A percentile compares a stretch with the other conserved stretches of the same genome.
Evolutionary conservation across 2,888 invertebrate species (phyloP).

Genomic region (Lathronympha strigana): DNA sequence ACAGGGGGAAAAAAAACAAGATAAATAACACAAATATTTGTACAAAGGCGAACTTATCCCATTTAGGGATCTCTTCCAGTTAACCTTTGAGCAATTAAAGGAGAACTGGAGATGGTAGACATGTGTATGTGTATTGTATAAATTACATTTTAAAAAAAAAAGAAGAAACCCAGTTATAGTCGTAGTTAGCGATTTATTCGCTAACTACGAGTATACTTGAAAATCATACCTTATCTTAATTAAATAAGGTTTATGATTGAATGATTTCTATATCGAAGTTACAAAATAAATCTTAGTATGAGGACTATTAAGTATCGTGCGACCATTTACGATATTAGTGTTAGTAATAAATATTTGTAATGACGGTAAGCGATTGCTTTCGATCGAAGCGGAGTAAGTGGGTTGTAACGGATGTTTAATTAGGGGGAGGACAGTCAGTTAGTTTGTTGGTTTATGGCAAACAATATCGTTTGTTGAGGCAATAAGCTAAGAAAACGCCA

Average conservation of each 20-base stretch:
- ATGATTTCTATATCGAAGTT: not conserved
- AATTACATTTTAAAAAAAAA: too few species aligned
- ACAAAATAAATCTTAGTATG: not conserved
- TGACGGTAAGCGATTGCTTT: constrained; percentile 25
- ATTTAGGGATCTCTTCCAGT: too few species aligned
- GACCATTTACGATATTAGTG: constrained; percentile 37
- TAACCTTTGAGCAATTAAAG: too few species aligned
- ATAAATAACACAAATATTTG: too few species aligned
- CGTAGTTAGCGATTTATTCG: not conserved
- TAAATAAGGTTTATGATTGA: not conserved
- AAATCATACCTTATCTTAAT: not conserved
- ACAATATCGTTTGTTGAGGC: too few species aligned
- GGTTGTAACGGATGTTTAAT: not conserved
- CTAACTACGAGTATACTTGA: not conserved
- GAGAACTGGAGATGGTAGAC: too few species aligned
- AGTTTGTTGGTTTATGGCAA: too few species aligned
- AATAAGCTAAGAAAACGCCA: too few species aligned
- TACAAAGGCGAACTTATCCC: too few species aligned
- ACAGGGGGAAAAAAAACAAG: too few species aligned
- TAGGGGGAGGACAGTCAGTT: too few species aligned
- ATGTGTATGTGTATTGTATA: too few species aligned
- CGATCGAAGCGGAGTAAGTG: constrained; percentile 16
- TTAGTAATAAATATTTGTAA: constrained; percentile 34
- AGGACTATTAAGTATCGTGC: constrained; percentile 33
- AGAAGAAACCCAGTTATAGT: not conserved